Evolutionary conservation across 2,113 vertebrate species (phyloP).

Genomic region (Chionis minor): DNA sequence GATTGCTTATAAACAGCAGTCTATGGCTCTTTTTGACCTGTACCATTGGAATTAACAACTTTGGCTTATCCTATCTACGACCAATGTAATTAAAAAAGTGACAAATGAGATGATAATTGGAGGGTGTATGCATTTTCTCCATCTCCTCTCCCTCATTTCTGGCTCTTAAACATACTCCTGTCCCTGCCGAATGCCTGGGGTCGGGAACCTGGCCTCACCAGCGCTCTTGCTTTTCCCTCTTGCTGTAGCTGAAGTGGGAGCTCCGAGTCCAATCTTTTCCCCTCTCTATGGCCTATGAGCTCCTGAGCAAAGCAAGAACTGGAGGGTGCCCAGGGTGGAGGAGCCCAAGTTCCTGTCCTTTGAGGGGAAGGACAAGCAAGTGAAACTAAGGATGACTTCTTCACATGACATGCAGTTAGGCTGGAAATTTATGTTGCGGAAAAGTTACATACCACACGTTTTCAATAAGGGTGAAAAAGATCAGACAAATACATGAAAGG

Average conservation of each 20-base stretch:
- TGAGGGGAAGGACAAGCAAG: not conserved
- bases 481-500: not conserved
- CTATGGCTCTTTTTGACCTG: not conserved
- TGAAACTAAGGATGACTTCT: not conserved
- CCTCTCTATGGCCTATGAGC: not conserved
- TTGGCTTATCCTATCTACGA: not conserved
- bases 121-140: not conserved
- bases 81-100: not conserved
- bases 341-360: not conserved
- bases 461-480: not conserved
- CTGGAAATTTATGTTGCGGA: not conserved
- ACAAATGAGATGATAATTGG: rapidly evolving
- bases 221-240: not conserved
- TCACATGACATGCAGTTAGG: not conserved
- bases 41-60: not conserved
- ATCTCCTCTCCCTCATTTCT: not conserved
- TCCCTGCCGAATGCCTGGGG: not conserved
- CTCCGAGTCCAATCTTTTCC: not conserved
- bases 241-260: not conserved
- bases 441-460: not conserved
- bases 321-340: not conserved
- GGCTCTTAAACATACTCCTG: not conserved
- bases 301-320: not conserved
- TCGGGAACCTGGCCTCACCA: not conserved
- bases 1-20: not conserved